Percentiles rank a stretch among this genome's conserved stretches.
Evolutionary conservation across 2,888 invertebrate genomes (phyloP).

Genomic region (Caenorhabditis angaria): DNA sequence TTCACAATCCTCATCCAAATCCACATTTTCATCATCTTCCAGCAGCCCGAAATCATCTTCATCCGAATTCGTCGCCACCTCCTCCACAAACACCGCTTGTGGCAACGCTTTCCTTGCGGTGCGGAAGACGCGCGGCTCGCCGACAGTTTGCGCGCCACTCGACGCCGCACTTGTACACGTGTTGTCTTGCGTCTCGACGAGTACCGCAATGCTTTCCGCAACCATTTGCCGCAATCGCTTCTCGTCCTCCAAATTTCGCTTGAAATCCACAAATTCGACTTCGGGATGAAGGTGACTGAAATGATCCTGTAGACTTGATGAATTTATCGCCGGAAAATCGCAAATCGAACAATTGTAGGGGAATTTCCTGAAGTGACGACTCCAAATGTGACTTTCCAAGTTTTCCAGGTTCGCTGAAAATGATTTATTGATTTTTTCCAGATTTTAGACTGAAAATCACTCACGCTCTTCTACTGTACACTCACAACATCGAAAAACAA

Average conservation of each 20-base stretch:
- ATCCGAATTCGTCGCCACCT: conserved; percentile 9
- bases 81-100: conserved; percentile 1
- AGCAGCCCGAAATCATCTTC: conserved; percentile 32
- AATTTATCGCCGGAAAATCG: conserved; percentile 50
- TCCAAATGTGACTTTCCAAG: conserved; percentile 59
- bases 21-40: conserved; percentile 35
- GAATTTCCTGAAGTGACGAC: conserved; percentile 50
- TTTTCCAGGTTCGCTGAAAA: conserved; percentile 46
- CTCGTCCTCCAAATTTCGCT: conserved; percentile 52
- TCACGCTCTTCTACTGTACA: conserved; percentile 52
- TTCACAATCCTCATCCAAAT: conserved; percentile 5
- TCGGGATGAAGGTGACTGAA: conserved; percentile 33
- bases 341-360: conserved; percentile 53
- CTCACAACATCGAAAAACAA: conserved; percentile 54
- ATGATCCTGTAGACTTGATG: conserved; percentile 32
- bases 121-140: background rate
- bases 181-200: conserved; percentile 17
- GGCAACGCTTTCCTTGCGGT: background rate
- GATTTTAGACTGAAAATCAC: background rate
- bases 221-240: conserved; percentile 50
- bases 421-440: no score
- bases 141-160: background rate
- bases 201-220: conserved; percentile 53
- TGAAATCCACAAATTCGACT: conserved; percentile 4
- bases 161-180: no score